Evolutionary conservation across 2,888 invertebrate genomes (phyloP), one percentile per base, ranked within the genome.

Genomic region (Chrysopilus asiliformis): DNA sequence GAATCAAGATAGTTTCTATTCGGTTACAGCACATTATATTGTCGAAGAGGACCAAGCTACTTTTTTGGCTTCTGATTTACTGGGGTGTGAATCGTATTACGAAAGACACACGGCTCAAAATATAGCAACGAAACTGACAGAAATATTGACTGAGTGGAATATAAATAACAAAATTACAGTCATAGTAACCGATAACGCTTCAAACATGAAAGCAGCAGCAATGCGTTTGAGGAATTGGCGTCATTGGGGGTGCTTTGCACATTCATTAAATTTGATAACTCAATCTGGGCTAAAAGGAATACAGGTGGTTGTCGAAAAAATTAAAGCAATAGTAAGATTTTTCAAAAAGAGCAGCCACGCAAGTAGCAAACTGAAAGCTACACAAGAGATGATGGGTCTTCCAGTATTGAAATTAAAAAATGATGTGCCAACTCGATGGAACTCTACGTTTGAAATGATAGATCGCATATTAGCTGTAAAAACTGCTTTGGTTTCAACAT

Each of bases 371-470:
- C 15, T 34, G 19, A 34, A 27, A 18, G 18, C 10, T 12, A 8
- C 17, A 9, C 34, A 34, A 28, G 28, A 14, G 7, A 18, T 27
- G 16, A 26, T 34, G 28, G 26, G 24, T 16, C 30, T 30, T 15
- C 30, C 3, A 30, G 7, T 16, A 15, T 30, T 30, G n/a, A 14
- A 30, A 30, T n/a, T 30, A 30, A 30, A 30, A 30, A 30, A 30
- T 30, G 30, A 30, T 18, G 30, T 30, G 15, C 30, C 30, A 14
- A 30, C 30, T 30, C 30, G 14, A 30, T 30, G 30, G 30, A 30
- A 30, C 30, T 30, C 30, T 10, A 30, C 30, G 7, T 30, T 30
- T 12, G 30, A 30, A 14, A 30, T 14, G 15, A 7, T 30, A 5
- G 16, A 18, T 30, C 30, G 30, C 9, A 18, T 18, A 16, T 14